A percentile compares a stretch with the other conserved stretches of the same genome.
Evolutionary conservation across 1,140 invertebrate genomes (phyloP).

Genomic region (Pteromalus puparum): DNA sequence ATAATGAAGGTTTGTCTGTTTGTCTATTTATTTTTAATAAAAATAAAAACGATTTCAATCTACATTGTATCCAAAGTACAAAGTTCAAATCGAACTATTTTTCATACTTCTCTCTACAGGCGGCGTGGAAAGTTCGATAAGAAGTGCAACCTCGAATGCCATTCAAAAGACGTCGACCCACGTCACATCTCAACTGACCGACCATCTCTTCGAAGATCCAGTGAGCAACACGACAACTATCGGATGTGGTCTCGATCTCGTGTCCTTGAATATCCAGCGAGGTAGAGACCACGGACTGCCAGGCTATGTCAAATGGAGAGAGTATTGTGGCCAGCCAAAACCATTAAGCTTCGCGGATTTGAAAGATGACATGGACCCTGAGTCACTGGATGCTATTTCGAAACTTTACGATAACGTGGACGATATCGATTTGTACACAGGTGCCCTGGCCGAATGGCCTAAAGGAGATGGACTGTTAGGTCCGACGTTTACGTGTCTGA

Average conservation of each 20-base stretch:
- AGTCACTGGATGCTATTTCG: constrained; percentile 79
- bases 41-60: no score
- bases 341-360: constrained; percentile 87
- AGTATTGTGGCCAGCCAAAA: constrained; percentile 83
- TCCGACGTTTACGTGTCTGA: constrained; percentile 89
- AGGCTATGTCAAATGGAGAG: constrained; percentile 85
- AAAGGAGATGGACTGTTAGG: constrained; percentile 83
- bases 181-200: constrained; percentile 79
- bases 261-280: constrained; percentile 90
- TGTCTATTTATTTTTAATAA: no score
- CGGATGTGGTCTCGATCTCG: constrained; percentile 87
- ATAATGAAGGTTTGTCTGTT: constrained; percentile 71
- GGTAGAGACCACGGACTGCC: constrained; percentile 93
- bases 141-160: constrained; percentile 79
- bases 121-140: constrained; percentile 79
- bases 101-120: constrained; percentile 60
- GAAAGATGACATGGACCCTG: constrained; percentile 77
- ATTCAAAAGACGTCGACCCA: constrained; percentile 79
- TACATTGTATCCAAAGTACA: not conserved
- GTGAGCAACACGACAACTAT: constrained; percentile 52
- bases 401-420: constrained; percentile 84
- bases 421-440: constrained; percentile 92
- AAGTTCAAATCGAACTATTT: not conserved
- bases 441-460: constrained; percentile 86
- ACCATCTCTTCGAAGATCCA: constrained; percentile 83